Conservation (phyloP, 2,113 vertebrate species). For the Peromyscus maniculatus region DNA sequence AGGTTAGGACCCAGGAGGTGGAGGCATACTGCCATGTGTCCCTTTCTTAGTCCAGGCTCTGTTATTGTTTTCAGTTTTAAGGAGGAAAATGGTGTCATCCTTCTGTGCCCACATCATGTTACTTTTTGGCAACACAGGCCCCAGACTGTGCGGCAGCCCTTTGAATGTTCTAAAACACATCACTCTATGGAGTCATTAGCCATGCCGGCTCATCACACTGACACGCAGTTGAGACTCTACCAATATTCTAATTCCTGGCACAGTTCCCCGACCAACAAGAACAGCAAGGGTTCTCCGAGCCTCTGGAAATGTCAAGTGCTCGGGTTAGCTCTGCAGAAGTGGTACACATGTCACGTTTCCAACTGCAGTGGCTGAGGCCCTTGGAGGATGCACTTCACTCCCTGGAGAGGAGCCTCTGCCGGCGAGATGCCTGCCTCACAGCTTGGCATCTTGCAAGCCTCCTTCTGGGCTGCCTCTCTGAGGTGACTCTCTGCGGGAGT, state of each 20-base stretch:
- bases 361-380: background rate
- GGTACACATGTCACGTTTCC: background rate
- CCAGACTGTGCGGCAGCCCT: background rate
- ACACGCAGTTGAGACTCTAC: background rate
- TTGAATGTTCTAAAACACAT: background rate
- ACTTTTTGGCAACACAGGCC: background rate
- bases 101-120: background rate
- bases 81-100: background rate
- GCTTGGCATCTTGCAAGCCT: rapidly evolving
- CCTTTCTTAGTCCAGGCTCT: background rate
- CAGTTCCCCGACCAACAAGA: background rate
- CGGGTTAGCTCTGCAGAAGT: background rate
- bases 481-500: background rate
- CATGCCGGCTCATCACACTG: background rate
- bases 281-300: background rate
- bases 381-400: background rate
- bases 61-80: background rate
- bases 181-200: background rate
- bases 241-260: constrained; percentile 48
- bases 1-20: rapidly evolving
- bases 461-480: background rate
- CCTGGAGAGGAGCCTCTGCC: background rate
- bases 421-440: rapidly evolving
- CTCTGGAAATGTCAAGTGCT: constrained; percentile 68
- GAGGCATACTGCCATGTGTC: rapidly evolving